phyloP scores from a whole-genome alignment of 2,113 vertebrate species.

The Dryoscopus gambensis region DNA sequence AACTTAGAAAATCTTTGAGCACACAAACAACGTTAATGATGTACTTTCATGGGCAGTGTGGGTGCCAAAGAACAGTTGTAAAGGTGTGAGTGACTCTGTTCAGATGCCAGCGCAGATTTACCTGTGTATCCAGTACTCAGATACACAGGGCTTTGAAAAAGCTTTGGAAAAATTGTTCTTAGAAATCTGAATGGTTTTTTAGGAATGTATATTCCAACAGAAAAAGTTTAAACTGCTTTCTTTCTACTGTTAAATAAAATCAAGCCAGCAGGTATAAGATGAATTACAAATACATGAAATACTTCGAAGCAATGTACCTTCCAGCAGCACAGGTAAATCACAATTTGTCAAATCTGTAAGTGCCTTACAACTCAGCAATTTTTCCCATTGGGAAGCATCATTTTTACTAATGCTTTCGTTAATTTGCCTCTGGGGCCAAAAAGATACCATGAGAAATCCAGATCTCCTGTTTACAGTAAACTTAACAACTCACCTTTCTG shows the following conservation, averaged over 20 bases:
- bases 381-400: background rate
- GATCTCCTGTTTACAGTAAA: background rate
- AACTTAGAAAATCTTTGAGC: background rate
- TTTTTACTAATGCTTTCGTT: background rate
- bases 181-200: background rate
- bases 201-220: background rate
- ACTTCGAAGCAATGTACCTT: background rate
- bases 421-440: background rate
- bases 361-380: background rate
- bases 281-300: background rate
- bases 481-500: background rate
- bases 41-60: background rate
- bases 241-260: background rate
- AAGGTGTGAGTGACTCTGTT: constrained; percentile 22
- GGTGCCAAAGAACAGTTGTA: background rate
- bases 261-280: background rate
- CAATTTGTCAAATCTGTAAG: background rate
- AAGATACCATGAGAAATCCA: background rate
- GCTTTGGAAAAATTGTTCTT: background rate
- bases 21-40: background rate
- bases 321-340: background rate
- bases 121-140: background rate
- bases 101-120: constrained; percentile 41
- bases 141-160: background rate
- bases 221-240: background rate